Evolutionary conservation across 2,113 vertebrate genomes (phyloP).

Genomic region (Thamnophis sirtalis): DNA sequence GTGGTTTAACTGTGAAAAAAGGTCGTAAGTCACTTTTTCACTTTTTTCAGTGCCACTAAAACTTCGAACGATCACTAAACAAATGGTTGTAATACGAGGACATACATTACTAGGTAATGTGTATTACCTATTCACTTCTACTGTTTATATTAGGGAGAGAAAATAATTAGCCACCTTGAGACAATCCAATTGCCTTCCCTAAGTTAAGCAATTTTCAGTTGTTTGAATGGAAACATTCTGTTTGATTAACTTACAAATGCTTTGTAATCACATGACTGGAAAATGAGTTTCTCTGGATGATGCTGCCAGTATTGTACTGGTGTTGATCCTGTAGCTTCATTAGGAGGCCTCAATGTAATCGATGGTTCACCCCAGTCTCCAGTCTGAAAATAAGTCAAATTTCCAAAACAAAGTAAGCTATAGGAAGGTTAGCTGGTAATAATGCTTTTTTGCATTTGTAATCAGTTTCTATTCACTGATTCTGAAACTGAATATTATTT

Average conservation of each 20-base stretch:
- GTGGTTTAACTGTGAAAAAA: neutral
- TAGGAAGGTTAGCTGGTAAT: neutral
- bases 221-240: neutral
- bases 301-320: constrained; percentile 99
- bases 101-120: neutral
- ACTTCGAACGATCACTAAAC: neutral
- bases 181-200: neutral
- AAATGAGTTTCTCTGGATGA: constrained; percentile 98
- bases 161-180: neutral
- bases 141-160: neutral
- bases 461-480: constrained; percentile 27
- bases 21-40: neutral
- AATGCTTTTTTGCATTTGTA: constrained; percentile 4
- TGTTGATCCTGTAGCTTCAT: constrained; percentile 95
- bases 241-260: constrained; percentile 88
- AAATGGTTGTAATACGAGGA: neutral
- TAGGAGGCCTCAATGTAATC: constrained; percentile 93
- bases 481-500: constrained; percentile 15
- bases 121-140: neutral
- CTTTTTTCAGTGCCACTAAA: neutral
- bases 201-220: constrained; percentile 17
- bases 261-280: constrained; percentile 98
- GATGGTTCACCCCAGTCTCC: constrained; percentile 98
- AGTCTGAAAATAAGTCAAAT: constrained; percentile 82
- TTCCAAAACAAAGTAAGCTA: constrained; percentile 57